phyloP scores from a whole-genome alignment of 2,888 invertebrate species.

The Hyposoter dolosus region DNA sequence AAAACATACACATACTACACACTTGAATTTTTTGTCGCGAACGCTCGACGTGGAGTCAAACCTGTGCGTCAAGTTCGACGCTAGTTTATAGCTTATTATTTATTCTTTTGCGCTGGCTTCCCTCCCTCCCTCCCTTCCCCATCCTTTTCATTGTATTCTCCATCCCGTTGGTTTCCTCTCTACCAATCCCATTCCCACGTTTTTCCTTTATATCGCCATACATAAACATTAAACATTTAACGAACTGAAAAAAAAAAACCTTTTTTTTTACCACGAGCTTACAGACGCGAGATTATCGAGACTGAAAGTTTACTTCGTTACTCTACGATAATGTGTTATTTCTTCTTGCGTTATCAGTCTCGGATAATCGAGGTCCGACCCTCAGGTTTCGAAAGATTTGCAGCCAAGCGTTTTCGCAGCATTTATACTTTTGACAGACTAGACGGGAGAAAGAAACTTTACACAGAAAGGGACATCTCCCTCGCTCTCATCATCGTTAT shows the following conservation, averaged over 20 bases:
- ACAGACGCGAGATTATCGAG: constrained; percentile 7
- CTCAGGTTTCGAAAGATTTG: constrained; percentile 11
- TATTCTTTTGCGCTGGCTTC: constrained; percentile 56
- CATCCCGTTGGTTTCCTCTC: not conserved
- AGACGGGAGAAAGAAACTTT: not conserved
- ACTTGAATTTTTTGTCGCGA: constrained; percentile 44
- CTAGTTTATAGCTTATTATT: constrained; percentile 74
- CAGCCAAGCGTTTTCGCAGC: constrained; percentile 19
- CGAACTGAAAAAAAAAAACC: not conserved
- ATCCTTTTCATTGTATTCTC: not conserved
- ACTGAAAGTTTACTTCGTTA: constrained; percentile 23
- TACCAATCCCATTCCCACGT: not conserved
- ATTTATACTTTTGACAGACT: constrained; percentile 34
- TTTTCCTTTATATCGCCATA: constrained; percentile 43
- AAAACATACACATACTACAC: constrained; percentile 9
- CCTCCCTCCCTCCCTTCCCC: constrained; percentile 18
- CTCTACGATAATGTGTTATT: constrained; percentile 21
- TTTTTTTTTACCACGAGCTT: constrained; percentile 11
- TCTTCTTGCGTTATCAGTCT: constrained; percentile 7
- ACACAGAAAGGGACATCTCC: not conserved
- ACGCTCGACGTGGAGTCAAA: constrained; percentile 55
- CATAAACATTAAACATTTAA: constrained; percentile 6
- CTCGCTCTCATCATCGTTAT: constrained; percentile 37
- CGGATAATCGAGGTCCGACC: not conserved
- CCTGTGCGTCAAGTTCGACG: constrained; percentile 67